Evolutionary conservation across 2,113 vertebrate species (phyloP).

Genomic region (Lagopus leucura): DNA sequence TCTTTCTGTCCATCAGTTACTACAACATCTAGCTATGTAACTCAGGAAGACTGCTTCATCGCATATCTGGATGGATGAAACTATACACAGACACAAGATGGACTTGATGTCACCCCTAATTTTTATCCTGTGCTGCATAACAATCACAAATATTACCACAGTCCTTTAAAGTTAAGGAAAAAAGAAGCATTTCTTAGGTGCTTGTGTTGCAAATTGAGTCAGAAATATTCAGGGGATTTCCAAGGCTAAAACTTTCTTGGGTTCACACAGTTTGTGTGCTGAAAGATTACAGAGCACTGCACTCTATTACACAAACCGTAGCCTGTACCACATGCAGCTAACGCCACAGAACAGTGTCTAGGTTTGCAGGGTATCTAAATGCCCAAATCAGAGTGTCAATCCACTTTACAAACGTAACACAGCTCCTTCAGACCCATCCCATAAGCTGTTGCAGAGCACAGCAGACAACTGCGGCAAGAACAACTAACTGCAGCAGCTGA

Average conservation of each 20-base stretch:
- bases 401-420: not conserved
- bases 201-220: fast-evolving
- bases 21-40: fast-evolving
- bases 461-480: not conserved
- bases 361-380: not conserved
- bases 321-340: not conserved
- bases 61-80: not conserved
- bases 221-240: not conserved
- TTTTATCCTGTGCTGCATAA: not conserved
- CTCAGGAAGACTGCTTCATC: not conserved
- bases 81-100: not conserved
- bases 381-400: not conserved
- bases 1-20: not conserved
- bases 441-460: not conserved
- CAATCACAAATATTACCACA: not conserved
- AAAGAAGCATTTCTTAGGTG: not conserved
- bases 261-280: not conserved
- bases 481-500: not conserved
- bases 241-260: not conserved
- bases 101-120: not conserved
- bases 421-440: not conserved
- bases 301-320: not conserved
- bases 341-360: not conserved
- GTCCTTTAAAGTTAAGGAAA: not conserved
- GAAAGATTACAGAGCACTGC: not conserved